These are phyloP conservation scores for Muscicapa striata DNA, from an alignment of 2,797 vertebrate species.

Conservation along the genomic window DNA sequence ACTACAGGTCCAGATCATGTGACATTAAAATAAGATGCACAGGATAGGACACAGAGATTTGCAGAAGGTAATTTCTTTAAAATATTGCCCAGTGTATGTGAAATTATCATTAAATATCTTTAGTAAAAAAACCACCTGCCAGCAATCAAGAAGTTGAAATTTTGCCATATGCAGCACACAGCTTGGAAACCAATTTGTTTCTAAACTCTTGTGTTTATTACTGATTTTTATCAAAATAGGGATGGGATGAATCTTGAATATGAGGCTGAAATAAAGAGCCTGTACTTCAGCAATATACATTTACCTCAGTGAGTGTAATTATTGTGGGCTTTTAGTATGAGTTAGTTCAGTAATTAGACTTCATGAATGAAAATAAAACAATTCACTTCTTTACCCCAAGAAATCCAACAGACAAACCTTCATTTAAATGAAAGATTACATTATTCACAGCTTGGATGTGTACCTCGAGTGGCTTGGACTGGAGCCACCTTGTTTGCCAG, in stretches of 20 bases:
- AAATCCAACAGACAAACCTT: slow-evolving; percentile 55
- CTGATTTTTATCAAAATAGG: background rate
- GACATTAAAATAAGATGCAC: background rate
- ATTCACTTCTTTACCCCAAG: slow-evolving; percentile 25
- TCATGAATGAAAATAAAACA: slow-evolving; percentile 36
- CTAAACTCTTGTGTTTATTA: background rate
- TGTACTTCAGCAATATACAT: slow-evolving; percentile 17
- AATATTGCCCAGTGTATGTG: background rate
- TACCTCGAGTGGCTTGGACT: slow-evolving; percentile 33
- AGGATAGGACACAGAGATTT: background rate
- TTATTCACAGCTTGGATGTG: background rate
- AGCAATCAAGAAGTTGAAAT: background rate
- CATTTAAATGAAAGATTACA: slow-evolving; percentile 35
- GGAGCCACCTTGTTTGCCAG: slow-evolving; percentile 35
- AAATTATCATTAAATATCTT: background rate
- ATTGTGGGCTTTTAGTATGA: slow-evolving; percentile 54
- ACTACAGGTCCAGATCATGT: background rate
- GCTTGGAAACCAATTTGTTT: background rate
- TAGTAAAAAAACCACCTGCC: background rate
- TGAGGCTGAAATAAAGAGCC: background rate
- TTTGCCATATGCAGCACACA: background rate
- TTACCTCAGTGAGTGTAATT: slow-evolving; percentile 40
- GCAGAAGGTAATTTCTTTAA: background rate
- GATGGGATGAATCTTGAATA: background rate
- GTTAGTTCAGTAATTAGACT: slow-evolving; percentile 49